These are phyloP conservation scores for Rhagologus leucostigma DNA, from an alignment of 2,113 vertebrate genomes.

Conservation along the genomic window DNA sequence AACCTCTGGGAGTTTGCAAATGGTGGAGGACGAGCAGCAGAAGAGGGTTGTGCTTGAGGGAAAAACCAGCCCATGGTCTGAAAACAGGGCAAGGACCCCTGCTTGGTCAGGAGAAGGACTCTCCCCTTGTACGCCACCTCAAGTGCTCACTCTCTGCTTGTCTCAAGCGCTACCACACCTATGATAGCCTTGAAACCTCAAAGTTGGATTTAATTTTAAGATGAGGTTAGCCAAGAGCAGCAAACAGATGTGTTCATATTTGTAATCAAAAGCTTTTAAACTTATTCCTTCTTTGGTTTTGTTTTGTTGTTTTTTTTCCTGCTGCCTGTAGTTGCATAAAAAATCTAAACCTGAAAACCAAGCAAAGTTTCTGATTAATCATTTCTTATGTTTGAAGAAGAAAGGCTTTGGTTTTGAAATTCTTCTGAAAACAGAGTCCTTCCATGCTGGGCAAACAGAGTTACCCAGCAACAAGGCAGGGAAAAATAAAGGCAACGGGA, in stretches of 20 bases:
- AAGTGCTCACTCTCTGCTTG: not conserved
- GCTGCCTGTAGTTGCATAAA: not conserved
- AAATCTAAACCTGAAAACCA: not conserved
- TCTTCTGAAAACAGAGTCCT: not conserved
- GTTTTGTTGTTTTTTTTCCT: not conserved
- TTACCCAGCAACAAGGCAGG: not conserved
- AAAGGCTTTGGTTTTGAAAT: not conserved
- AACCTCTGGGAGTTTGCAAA: not conserved
- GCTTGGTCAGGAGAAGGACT: not conserved
- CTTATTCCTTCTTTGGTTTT: not conserved
- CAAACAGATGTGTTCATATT: not conserved
- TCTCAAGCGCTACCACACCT: not conserved
- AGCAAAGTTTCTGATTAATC: not conserved
- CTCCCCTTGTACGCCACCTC: fast-evolving
- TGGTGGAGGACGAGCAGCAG: not conserved
- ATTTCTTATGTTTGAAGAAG: slow-evolving; percentile 16
- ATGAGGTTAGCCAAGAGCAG: not conserved
- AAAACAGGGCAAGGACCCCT: not conserved
- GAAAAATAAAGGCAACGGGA: not conserved
- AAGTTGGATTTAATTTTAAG: not conserved
- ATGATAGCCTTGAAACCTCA: not conserved
- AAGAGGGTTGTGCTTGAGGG: not conserved
- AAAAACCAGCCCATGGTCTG: not conserved
- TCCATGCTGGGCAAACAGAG: slow-evolving; percentile 17
- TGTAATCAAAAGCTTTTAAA: not conserved